Base-by-base conservation (phyloP, 1,140 invertebrate genomes). In the Eupeodes corollae region DNA sequence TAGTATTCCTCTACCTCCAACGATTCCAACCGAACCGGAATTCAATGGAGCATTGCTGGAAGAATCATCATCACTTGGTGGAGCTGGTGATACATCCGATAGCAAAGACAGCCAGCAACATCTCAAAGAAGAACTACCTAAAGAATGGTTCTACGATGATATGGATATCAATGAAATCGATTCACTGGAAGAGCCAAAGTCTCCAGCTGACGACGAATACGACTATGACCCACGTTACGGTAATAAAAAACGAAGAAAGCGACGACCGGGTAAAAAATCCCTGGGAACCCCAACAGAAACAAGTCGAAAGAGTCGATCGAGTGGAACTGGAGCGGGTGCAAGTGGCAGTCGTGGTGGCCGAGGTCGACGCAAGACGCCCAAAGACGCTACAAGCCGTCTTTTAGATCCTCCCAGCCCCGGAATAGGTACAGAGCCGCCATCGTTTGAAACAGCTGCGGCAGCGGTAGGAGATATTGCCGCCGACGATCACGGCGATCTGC, bases 191-290 rank as follows among this genome's bases (percentile, higher is more conserved):
- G 91, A 95, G 60, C 87, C 85, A 1, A 90, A 91, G 70, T 85
- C 88, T 49, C 83, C 94, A 63, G 85, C 85, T 42, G 92, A 96
- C 70, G 94, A 92, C 64, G 93, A 95, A 66, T 86, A 96, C 71
- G 95, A 89, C 59, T 91, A 96, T 68, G 91, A 96, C 69, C 87
- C 84, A 40, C 63, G 65, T 1, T 67, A 67, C 30, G 65, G 65
- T 10, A 67, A 53, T 35, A 67, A 67, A 35, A 67, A 67, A 45
- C 52, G 64, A 41, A 61, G 61, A 50, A 67, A 67, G 43, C 58
- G 62, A 14, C 53, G 61, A 19, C 56, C 61, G 5, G 57, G 57
- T 13, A 67, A 64, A 43, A 56, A 26, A 26, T 26, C 21, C 3
- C 21, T 26, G 3, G 21, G 21, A 5, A 26, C 21, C 21, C 21